These are phyloP conservation scores for Solen grandis DNA, from an alignment of 1,140 invertebrate species.

Conservation along the genomic window DNA sequence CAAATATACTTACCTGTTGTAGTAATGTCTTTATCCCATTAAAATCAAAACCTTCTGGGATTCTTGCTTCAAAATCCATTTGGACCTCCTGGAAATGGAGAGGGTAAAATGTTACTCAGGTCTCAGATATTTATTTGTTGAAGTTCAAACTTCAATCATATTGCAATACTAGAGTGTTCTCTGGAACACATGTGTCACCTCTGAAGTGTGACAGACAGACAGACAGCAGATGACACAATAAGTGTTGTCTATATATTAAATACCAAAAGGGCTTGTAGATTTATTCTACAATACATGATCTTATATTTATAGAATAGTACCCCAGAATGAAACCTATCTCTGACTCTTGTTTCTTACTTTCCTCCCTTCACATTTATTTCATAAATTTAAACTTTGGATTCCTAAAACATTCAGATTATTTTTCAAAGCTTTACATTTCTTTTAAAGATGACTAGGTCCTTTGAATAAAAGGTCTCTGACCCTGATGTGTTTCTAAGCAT, in stretches of 20 bases:
- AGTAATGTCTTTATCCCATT: constrained; percentile 44
- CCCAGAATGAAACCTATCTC: neutral
- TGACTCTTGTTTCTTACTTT: neutral
- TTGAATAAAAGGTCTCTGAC: too few relatives aligned
- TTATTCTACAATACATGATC: neutral
- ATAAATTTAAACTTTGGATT: too few relatives aligned
- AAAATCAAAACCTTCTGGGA: constrained; percentile 51
- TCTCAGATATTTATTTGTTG: neutral
- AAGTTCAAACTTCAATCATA: neutral
- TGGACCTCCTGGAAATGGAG: constrained; percentile 42
- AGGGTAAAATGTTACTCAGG: neutral
- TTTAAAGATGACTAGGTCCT: too few relatives aligned
- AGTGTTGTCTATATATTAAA: neutral
- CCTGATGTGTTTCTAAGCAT: too few relatives aligned
- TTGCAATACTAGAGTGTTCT: too few relatives aligned
- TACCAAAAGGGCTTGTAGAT: neutral
- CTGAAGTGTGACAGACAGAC: too few relatives aligned
- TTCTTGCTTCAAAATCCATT: constrained; percentile 51
- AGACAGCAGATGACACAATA: too few relatives aligned
- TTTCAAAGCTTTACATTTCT: too few relatives aligned
- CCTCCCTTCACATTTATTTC: too few relatives aligned
- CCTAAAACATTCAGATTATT: too few relatives aligned
- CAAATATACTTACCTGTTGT: constrained; percentile 53
- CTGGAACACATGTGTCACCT: too few relatives aligned
- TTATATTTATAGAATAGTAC: neutral